These are phyloP conservation scores for Sternotherus odoratus DNA, from an alignment of 2,797 vertebrate species.

Conservation along the genomic window DNA sequence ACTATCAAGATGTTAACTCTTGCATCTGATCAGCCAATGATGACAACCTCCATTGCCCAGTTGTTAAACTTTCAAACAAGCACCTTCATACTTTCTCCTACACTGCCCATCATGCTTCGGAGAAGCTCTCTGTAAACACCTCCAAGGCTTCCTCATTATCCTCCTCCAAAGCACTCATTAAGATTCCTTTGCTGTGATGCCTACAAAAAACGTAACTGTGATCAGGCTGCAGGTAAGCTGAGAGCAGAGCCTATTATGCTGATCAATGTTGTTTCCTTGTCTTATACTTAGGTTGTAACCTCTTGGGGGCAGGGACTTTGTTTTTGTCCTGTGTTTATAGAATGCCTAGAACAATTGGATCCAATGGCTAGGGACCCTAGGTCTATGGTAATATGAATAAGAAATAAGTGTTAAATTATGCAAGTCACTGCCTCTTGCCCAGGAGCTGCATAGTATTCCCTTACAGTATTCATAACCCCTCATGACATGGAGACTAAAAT, in stretches of 20 bases:
- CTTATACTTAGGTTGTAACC: not conserved
- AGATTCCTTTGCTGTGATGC: not conserved
- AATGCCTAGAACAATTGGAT: not conserved
- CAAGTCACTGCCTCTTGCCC: not conserved
- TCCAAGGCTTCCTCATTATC: not conserved
- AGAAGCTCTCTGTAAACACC: not conserved
- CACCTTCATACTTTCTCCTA: not conserved
- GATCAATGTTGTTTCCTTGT: not conserved
- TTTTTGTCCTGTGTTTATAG: not conserved
- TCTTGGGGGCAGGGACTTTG: too few species aligned
- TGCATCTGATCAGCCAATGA: not conserved
- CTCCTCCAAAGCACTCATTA: not conserved
- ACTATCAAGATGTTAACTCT: conserved; percentile 34
- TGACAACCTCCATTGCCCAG: not conserved
- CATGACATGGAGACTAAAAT: not conserved
- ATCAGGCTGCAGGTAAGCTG: not conserved
- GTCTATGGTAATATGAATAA: not conserved
- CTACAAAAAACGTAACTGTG: too few species aligned
- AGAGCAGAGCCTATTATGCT: not conserved
- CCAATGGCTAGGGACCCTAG: not conserved
- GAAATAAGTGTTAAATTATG: not conserved
- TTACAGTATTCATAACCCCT: not conserved
- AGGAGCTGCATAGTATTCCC: not conserved
- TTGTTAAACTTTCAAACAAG: not conserved
- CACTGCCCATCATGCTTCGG: not conserved